These are phyloP conservation scores for Trichacis sp. DNA, from an alignment of 2,888 invertebrate species.

Conservation along the genomic window DNA sequence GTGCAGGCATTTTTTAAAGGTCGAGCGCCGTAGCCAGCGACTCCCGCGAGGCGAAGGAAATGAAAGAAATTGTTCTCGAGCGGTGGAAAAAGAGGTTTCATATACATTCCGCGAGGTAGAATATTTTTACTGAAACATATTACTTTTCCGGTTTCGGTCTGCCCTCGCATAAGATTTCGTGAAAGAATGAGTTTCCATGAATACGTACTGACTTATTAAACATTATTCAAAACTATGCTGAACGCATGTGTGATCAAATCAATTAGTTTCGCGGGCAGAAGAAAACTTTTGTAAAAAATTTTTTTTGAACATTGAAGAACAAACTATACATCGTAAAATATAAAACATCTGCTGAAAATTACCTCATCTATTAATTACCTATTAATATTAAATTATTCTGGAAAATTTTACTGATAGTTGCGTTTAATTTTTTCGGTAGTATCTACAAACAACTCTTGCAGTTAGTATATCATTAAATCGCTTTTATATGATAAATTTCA, in stretches of 20 bases:
- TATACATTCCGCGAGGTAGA: slow-evolving; percentile 1
- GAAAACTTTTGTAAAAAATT: background rate
- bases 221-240: slow-evolving; percentile 2
- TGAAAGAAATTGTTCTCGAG: slow-evolving; percentile 15
- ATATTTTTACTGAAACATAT: background rate
- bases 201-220: background rate
- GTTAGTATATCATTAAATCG: too few species aligned
- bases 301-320: too few species aligned
- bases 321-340: too few species aligned
- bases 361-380: too few species aligned
- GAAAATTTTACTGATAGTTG: too few species aligned
- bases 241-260: background rate
- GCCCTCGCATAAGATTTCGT: background rate
- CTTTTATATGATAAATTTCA: too few species aligned
- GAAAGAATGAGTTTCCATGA: background rate
- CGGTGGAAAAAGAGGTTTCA: slow-evolving; percentile 5
- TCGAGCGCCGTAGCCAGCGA: background rate
- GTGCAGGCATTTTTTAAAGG: slow-evolving; percentile 13
- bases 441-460: too few species aligned
- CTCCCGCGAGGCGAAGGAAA: slow-evolving; percentile 9
- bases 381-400: too few species aligned
- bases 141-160: slow-evolving; percentile 1
- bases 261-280: background rate
- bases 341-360: too few species aligned
- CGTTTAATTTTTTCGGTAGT: too few species aligned